Base-by-base conservation (phyloP, 2,797 vertebrate genomes). In the Dendrocincla tyrannina region DNA sequence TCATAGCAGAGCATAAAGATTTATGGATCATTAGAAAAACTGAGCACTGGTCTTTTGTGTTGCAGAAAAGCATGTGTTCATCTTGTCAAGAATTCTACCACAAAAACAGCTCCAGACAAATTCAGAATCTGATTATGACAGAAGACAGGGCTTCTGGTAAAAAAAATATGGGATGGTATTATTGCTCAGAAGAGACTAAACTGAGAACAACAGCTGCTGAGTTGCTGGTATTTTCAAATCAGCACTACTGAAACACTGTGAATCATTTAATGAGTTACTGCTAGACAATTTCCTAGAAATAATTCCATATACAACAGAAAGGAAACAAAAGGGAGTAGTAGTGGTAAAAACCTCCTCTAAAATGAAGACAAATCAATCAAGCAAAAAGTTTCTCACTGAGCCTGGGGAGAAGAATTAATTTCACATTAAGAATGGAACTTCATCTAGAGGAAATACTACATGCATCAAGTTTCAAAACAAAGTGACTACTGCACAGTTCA, bases 241-340 rank as follows among this genome's bases (percentile, higher is more conserved):
- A 86, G 62, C 73, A 75, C 39, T 74, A 68, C 24, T 53, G 41
- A 90, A 93, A 74, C 41, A 35, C 0, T 56, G 50, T 44, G 20
- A 77, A 80, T 73, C 25, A 53, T 27, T 62, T 78, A 77, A 91
- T 41, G 27, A 90, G 78, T 91, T 77, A 88, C 69, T 62, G 27
- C n/a, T 62, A 75, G 33, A 46, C 2, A 0, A 49, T 62, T 53
- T 91, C 56, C 64, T 13, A 83, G 16, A n/a, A 15, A 56, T 68
- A 89, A 91, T 50, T 77, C 25, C 25, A 13, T 58, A 6, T 37
- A 39, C 39, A 44, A 74, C 8, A 74, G 27, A 59, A 76, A 76
- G 33, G 13, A 88, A 79, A 79, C 25, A 85, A 72, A 86, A 41
- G n/a, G 12, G 81, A 81, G 55, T 58, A 10, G n/a, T 20, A 66